A percentile compares a stretch with the other conserved stretches of the same genome.
Evolutionary conservation across 2,113 vertebrate species (phyloP).

Genomic region (Empidonax alnorum): DNA sequence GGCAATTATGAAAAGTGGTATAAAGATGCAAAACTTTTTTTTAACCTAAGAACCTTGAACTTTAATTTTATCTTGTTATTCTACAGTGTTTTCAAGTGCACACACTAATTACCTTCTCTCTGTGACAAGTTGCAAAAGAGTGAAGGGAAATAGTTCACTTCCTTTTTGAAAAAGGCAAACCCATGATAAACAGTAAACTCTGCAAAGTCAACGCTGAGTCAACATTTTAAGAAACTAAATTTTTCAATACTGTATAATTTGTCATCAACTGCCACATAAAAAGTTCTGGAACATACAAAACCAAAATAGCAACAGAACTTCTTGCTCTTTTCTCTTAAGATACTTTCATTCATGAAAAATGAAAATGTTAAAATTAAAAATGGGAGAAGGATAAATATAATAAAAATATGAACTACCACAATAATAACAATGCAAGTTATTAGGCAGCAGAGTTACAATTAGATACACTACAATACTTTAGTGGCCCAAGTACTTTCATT

Average conservation of each 20-base stretch:
- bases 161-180: background rate
- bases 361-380: background rate
- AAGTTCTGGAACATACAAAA: background rate
- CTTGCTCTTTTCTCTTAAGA: background rate
- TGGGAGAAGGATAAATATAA: background rate
- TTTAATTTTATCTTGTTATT: background rate
- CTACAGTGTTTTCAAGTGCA: background rate
- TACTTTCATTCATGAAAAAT: background rate
- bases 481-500: conserved; percentile 29
- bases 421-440: conserved; percentile 19
- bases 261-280: background rate
- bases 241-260: background rate
- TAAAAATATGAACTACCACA: conserved; percentile 38
- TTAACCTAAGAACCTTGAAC: background rate
- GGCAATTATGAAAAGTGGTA: background rate
- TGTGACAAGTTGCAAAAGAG: background rate
- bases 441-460: background rate
- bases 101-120: background rate
- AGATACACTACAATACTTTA: background rate
- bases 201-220: background rate
- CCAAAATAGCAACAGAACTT: background rate
- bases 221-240: background rate
- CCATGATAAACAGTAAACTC: background rate
- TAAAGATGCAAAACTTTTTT: background rate
- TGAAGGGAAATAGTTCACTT: background rate